phyloP scores from a whole-genome alignment of 2,113 vertebrate genomes.

The Oxygymnocypris stewartii region DNA sequence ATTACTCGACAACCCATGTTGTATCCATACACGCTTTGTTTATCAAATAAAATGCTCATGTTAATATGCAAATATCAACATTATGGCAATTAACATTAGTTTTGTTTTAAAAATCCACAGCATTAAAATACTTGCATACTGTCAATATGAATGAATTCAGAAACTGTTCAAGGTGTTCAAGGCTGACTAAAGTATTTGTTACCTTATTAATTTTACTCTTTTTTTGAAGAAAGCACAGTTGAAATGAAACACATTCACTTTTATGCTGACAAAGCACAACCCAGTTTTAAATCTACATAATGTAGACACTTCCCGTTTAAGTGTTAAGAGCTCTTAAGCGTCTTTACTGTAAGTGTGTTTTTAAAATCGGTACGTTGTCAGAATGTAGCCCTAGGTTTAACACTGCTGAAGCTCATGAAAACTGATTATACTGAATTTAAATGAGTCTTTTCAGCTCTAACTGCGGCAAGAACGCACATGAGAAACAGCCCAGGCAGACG shows the following conservation, averaged over 20 bases:
- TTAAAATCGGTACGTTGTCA: not conserved
- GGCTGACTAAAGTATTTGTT: not conserved
- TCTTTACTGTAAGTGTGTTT: slow-evolving; percentile 4
- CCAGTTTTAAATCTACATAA: slow-evolving; percentile 10
- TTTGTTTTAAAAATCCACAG: not conserved
- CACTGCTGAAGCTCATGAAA: slow-evolving; percentile 14
- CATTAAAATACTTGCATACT: not conserved
- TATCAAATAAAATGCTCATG: not conserved
- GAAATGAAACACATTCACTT: not conserved
- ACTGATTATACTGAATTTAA: slow-evolving; percentile 24
- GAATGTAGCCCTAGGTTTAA: slow-evolving; percentile 4
- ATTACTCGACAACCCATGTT: too few relatives aligned
- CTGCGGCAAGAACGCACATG: not conserved
- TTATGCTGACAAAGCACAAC: slow-evolving; percentile 1
- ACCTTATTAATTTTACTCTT: not conserved
- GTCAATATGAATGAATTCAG: not conserved
- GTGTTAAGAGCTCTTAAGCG: slow-evolving; percentile 12
- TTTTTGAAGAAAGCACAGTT: not conserved
- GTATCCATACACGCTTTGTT: too few relatives aligned
- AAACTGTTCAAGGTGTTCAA: not conserved
- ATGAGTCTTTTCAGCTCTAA: slow-evolving; percentile 20
- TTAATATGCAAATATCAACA: not conserved
- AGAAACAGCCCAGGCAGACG: slow-evolving; percentile 2
- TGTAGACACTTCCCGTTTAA: not conserved
- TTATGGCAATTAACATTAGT: not conserved